These are phyloP conservation scores for Lysiphlebus fabarum DNA, from an alignment of 1,140 invertebrate species.

Conservation along the genomic window DNA sequence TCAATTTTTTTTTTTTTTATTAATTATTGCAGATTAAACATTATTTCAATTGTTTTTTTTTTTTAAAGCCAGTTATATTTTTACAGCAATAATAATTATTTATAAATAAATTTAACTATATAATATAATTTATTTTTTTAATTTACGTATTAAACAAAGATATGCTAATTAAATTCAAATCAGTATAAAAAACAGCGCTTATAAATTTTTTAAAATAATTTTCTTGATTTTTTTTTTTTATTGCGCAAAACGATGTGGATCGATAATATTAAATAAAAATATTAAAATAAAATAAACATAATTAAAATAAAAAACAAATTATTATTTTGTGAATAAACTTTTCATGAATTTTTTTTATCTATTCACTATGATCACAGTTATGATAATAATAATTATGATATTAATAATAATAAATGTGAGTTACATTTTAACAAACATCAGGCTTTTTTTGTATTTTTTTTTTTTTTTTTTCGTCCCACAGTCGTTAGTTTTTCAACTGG, in stretches of 20 bases:
- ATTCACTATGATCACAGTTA: constrained; percentile 55
- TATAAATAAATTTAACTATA: too few species aligned
- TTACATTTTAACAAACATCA: too few species aligned
- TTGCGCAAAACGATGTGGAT: too few species aligned
- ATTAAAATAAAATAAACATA: background rate
- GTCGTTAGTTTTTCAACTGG: too few species aligned
- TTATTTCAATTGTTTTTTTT: too few species aligned
- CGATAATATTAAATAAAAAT: too few species aligned
- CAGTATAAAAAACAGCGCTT: constrained; percentile 10
- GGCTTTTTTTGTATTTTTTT: too few species aligned
- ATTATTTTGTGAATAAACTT: constrained; percentile 18
- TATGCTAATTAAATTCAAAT: constrained; percentile 22
- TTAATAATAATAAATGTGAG: constrained; percentile 31
- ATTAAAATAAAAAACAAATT: constrained; percentile 25
- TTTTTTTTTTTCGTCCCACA: too few species aligned
- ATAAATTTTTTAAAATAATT: constrained; percentile 28
- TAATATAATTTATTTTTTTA: too few species aligned
- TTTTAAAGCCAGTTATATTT: background rate
- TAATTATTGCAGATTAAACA: background rate
- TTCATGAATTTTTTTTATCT: constrained; percentile 46
- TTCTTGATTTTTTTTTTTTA: too few species aligned
- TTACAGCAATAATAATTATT: background rate
- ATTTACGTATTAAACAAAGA: constrained; percentile 19
- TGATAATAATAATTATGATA: constrained; percentile 44
- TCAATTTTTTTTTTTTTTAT: constrained; percentile 5